phyloP scores from a whole-genome alignment of 2,888 invertebrate genomes.

The Yponomeuta cagnagella region DNA sequence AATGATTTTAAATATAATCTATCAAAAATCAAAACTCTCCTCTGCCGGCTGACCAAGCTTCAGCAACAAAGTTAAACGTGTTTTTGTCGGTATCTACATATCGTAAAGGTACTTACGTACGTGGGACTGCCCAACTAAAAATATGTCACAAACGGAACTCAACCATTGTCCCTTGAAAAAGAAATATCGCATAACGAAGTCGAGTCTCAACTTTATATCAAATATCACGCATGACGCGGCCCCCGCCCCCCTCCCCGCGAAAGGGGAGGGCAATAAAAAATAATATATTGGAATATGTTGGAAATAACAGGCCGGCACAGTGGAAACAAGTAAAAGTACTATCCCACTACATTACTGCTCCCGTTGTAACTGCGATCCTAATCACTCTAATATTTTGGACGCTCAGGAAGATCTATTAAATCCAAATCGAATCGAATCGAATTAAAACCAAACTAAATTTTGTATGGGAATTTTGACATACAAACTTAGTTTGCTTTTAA shows the following conservation, averaged over 20 bases:
- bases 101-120: neutral
- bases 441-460: too few relatives aligned
- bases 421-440: too few relatives aligned
- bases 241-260: conserved; percentile 36
- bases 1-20: too few relatives aligned
- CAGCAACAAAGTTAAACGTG: too few relatives aligned
- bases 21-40: too few relatives aligned
- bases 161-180: conserved; percentile 74
- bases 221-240: conserved; percentile 74
- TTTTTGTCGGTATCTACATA: neutral
- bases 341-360: neutral
- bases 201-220: conserved; percentile 75
- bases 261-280: conserved; percentile 72
- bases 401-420: too few relatives aligned
- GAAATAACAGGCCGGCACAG: conserved; percentile 71
- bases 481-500: too few relatives aligned
- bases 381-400: too few relatives aligned
- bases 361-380: too few relatives aligned
- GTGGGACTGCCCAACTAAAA: conserved; percentile 4
- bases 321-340: neutral
- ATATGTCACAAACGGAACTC: conserved; percentile 35
- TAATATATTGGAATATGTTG: conserved; percentile 78
- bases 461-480: too few relatives aligned
- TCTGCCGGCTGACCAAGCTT: too few relatives aligned
- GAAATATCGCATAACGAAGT: conserved; percentile 75